Evolutionary conservation across 2,797 vertebrate genomes (phyloP).

Genomic region (Acomys russatus): DNA sequence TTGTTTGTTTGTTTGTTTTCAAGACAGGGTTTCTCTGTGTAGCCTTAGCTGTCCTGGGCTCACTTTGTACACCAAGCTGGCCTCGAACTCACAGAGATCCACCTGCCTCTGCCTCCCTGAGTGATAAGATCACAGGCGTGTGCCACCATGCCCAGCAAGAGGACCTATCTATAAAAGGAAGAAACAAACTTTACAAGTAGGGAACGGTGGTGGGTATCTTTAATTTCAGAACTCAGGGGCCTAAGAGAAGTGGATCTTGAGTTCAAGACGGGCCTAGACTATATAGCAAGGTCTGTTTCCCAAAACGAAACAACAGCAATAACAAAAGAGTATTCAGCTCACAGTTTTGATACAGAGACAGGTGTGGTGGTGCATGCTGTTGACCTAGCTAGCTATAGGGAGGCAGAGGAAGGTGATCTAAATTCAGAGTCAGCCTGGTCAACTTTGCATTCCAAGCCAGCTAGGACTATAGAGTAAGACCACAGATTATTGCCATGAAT

Average conservation of each 20-base stretch:
- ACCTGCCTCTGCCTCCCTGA: no score
- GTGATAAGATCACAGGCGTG: no score
- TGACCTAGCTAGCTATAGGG: neutral
- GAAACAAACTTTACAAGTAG: neutral
- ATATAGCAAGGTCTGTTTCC: neutral
- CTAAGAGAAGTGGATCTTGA: neutral
- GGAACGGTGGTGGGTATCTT: neutral
- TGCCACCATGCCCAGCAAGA: no score
- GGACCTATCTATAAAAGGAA: neutral
- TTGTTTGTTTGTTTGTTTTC: no score
- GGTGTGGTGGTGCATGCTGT: neutral
- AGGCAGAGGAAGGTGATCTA: neutral
- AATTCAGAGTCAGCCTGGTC: neutral
- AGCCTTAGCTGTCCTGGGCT: no score
- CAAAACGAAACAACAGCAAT: neutral
- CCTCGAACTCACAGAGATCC: no score
- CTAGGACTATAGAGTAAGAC: neutral
- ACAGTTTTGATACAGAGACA: neutral
- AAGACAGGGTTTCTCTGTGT: no score
- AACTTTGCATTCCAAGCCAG: neutral
- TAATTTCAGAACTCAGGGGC: neutral
- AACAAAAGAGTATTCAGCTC: neutral
- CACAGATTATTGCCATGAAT: neutral
- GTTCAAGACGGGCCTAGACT: neutral
- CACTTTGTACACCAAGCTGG: no score